Conservation (phyloP, 2,797 vertebrate species). For the Astyanax mexicanus region DNA sequence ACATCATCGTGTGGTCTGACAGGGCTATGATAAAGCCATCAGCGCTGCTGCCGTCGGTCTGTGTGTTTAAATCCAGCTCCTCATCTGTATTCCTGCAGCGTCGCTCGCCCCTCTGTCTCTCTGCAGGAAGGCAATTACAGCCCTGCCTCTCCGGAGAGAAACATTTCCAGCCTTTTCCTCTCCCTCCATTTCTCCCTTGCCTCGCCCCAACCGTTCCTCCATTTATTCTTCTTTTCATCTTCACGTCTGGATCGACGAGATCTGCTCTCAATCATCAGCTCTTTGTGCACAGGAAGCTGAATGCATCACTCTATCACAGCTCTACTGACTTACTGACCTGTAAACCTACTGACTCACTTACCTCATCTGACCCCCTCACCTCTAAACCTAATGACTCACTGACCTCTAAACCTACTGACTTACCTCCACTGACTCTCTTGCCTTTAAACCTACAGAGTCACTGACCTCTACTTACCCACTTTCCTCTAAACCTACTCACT, state of each 20-base stretch:
- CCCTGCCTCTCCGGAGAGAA: constrained; percentile 50
- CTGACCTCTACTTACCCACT: no score
- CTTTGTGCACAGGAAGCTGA: background rate
- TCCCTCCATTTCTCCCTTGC: constrained; percentile 25
- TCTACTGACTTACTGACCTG: background rate
- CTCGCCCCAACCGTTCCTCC: constrained; percentile 29
- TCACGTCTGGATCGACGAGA: constrained; percentile 14
- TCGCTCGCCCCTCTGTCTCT: constrained; percentile 66
- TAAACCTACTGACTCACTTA: background rate
- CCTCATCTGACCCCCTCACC: background rate
- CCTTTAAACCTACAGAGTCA: no score
- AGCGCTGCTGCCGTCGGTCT: background rate
- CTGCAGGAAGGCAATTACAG: constrained; percentile 66
- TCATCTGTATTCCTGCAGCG: constrained; percentile 73
- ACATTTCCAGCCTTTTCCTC: constrained; percentile 47
- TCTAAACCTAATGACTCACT: no score
- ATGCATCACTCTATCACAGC: background rate
- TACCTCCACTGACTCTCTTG: no score
- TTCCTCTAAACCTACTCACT: no score
- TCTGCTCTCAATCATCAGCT: background rate
- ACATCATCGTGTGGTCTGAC: background rate
- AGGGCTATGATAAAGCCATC: background rate
- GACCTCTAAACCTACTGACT: no score
- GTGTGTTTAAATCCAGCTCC: constrained; percentile 16
- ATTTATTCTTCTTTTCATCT: constrained; percentile 27